A percentile compares a stretch with the other conserved stretches of the same genome.
Conservation (phyloP, 2,888 invertebrate genomes). For the Philopedon plagiatum region DNA sequence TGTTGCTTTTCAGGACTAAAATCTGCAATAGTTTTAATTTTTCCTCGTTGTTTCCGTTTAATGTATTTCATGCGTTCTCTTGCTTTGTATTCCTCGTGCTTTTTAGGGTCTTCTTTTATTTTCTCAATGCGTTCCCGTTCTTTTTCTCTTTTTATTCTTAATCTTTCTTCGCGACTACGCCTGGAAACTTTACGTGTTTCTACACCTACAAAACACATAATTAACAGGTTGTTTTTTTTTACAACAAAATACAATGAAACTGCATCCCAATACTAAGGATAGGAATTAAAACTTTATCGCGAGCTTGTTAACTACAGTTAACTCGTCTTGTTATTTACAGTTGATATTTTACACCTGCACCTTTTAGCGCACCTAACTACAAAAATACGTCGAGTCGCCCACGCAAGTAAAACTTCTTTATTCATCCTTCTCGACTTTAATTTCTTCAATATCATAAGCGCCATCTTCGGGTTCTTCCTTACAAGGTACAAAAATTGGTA, state of each 20-base stretch:
- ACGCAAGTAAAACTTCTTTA: too few species aligned
- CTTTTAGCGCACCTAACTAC: too few species aligned
- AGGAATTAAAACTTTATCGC: too few species aligned
- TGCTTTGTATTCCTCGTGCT: not conserved
- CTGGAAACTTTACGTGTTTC: not conserved
- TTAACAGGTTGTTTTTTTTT: not conserved
- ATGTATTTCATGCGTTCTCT: not conserved
- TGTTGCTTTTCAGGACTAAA: not conserved
- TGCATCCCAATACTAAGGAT: too few species aligned
- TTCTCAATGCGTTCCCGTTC: not conserved
- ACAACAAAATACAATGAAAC: too few species aligned
- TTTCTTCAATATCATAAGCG: too few species aligned
- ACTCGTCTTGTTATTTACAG: too few species aligned
- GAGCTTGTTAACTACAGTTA: too few species aligned
- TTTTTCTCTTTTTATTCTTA: not conserved
- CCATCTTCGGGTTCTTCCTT: not conserved
- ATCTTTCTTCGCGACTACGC: not conserved
- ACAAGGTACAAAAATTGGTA: not conserved
- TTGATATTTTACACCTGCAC: too few species aligned
- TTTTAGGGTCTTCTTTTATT: not conserved
- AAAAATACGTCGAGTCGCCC: too few species aligned
- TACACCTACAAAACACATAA: not conserved
- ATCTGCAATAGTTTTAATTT: not conserved
- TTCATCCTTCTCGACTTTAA: too few species aligned
- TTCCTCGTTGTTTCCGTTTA: not conserved